A percentile compares a stretch with the other conserved stretches of the same genome.
phyloP scores from a whole-genome alignment of 2,888 invertebrate species.

The Poecilobothrus nobilitatus region DNA sequence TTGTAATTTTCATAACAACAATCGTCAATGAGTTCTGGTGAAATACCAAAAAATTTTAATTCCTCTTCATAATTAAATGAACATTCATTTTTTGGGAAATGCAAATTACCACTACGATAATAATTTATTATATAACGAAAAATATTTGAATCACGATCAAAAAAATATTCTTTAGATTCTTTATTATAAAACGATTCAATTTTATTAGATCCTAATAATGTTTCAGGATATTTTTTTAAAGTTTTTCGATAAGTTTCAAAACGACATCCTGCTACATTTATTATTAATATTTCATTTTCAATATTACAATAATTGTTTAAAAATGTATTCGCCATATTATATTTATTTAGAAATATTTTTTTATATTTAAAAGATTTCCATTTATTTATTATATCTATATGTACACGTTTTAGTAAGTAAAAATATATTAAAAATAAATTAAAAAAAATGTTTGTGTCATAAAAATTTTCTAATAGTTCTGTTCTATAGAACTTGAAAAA shows the following conservation, averaged over 20 bases:
- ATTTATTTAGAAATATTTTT: too few species aligned
- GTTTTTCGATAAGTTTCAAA: slow-evolving; percentile 99
- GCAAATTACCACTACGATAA: slow-evolving; percentile 97
- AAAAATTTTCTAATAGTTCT: too few species aligned
- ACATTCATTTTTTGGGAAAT: slow-evolving; percentile 99
- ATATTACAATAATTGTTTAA: slow-evolving; percentile 80
- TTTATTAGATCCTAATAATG: slow-evolving; percentile 91
- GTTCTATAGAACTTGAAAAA: too few species aligned
- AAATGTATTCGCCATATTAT: too few species aligned
- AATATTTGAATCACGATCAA: slow-evolving; percentile 98
- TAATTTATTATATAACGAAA: slow-evolving; percentile 98
- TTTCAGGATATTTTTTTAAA: slow-evolving; percentile 97
- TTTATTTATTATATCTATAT: too few species aligned
- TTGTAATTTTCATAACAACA: slow-evolving; percentile 99
- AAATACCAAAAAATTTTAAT: slow-evolving; percentile 96
- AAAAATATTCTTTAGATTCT: slow-evolving; percentile 96
- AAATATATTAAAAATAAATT: too few species aligned
- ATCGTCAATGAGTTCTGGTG: slow-evolving; percentile 92
- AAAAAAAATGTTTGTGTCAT: too few species aligned
- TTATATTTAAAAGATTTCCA: too few species aligned
- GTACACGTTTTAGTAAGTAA: too few species aligned
- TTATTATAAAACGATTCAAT: slow-evolving; percentile 99
- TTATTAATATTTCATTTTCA: slow-evolving; percentile 94
- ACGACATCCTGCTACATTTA: slow-evolving; percentile 92
- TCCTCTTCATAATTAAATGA: slow-evolving; percentile 98